Conservation (phyloP, 2,888 invertebrate genomes). For the Osedax fenrisi region DNA sequence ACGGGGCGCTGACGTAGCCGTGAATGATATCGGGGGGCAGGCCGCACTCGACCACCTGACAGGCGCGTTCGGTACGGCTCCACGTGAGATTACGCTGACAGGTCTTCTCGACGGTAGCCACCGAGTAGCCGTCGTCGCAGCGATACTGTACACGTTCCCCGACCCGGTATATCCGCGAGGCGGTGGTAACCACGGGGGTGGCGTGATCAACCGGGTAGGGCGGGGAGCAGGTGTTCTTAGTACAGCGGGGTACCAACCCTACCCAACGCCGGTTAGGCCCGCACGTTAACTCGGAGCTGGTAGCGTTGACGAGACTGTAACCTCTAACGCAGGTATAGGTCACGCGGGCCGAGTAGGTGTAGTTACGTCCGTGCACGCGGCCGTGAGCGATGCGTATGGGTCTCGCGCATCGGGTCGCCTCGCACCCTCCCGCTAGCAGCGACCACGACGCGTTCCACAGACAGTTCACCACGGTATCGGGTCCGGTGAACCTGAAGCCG, state of each 20-base stretch:
- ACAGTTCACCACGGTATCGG: constrained; percentile 30
- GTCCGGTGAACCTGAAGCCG: constrained; percentile 30
- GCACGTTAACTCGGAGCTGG: constrained; percentile 26
- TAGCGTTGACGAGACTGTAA: constrained; percentile 34
- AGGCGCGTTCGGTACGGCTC: constrained; percentile 24
- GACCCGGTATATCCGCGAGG: not conserved
- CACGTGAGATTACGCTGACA: constrained; percentile 26
- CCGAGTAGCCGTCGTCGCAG: constrained; percentile 39
- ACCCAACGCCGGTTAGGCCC: constrained; percentile 30
- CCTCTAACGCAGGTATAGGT: constrained; percentile 43
- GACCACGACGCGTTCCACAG: constrained; percentile 34
- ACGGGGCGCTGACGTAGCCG: not conserved
- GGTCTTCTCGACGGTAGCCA: constrained; percentile 13
- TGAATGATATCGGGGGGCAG: not conserved
- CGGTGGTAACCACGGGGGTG: not conserved
- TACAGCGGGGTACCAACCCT: constrained; percentile 46
- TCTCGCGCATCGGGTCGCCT: constrained; percentile 11
- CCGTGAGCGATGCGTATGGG: constrained; percentile 4
- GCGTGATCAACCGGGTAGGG: not conserved
- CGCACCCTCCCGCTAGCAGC: constrained; percentile 25
- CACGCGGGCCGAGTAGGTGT: constrained; percentile 25
- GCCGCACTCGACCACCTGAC: constrained; percentile 17
- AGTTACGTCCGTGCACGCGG: constrained; percentile 14
- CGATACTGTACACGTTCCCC: constrained; percentile 17
- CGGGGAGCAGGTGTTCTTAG: constrained; percentile 33